phyloP scores from a whole-genome alignment of 2,797 vertebrate species.

The Sarcophilus harrisii region DNA sequence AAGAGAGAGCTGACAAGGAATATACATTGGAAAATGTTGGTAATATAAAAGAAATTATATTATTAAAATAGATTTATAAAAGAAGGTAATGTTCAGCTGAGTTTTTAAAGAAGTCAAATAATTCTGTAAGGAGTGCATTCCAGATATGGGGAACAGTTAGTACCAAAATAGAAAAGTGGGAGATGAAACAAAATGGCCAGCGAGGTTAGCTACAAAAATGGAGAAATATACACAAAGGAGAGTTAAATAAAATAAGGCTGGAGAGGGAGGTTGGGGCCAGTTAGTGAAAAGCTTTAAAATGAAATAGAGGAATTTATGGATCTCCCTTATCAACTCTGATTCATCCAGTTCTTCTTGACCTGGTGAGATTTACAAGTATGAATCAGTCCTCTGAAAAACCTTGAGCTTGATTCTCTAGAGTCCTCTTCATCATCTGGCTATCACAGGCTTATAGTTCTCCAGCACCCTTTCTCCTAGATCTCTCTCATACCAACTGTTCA shows the following conservation, averaged over 20 bases:
- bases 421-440: neutral
- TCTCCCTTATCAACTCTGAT: neutral
- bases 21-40: neutral
- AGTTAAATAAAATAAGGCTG: neutral
- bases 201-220: neutral
- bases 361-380: neutral
- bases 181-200: neutral
- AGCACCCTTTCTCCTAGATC: neutral
- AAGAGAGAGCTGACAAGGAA: constrained; percentile 6
- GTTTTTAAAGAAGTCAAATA: neutral
- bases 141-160: neutral
- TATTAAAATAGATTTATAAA: neutral
- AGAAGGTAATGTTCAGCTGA: neutral
- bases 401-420: neutral
- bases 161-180: neutral
- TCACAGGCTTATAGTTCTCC: neutral
- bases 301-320: neutral
- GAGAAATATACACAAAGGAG: neutral
- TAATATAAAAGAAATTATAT: constrained; percentile 7
- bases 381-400: neutral
- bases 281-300: neutral
- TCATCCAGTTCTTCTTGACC: neutral
- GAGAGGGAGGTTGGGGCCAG: neutral
- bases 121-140: neutral
- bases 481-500: neutral